phyloP scores from a whole-genome alignment of 2,797 vertebrate species.

The Syngnathus acus region DNA sequence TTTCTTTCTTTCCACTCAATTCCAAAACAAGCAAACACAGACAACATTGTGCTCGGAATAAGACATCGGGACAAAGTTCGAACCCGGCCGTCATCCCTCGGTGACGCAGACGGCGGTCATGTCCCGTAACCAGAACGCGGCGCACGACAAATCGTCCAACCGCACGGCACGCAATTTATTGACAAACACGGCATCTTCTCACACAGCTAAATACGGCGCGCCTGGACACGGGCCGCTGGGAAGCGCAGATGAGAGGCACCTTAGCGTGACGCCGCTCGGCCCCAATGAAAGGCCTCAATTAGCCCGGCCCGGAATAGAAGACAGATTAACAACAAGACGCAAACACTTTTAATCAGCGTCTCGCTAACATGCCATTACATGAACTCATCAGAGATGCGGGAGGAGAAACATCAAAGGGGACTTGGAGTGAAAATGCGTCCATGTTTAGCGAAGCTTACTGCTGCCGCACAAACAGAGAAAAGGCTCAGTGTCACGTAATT shows the following conservation, averaged over 20 bases:
- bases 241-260: conserved; percentile 47
- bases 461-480: no score
- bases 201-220: neutral
- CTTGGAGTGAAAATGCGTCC: neutral
- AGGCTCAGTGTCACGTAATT: no score
- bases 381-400: conserved; percentile 6
- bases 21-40: neutral
- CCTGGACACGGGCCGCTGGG: neutral
- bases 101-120: neutral
- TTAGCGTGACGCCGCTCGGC: neutral
- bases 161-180: neutral
- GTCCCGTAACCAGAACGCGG: neutral
- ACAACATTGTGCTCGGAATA: neutral
- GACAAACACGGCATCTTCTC: neutral
- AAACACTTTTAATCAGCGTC: conserved; percentile 59
- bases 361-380: conserved; percentile 48
- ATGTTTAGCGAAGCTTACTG: no score
- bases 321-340: conserved; percentile 49
- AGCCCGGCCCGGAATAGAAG: conserved; percentile 46
- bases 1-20: neutral
- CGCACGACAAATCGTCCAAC: neutral
- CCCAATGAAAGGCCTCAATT: conserved; percentile 47
- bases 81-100: neutral
- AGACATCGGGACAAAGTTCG: neutral
- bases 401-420: conserved; percentile 4